Percentiles rank a stretch among this genome's conserved stretches.
Evolutionary conservation across 2,888 invertebrate species (phyloP).

Genomic region (Chelonus formosanus): DNA sequence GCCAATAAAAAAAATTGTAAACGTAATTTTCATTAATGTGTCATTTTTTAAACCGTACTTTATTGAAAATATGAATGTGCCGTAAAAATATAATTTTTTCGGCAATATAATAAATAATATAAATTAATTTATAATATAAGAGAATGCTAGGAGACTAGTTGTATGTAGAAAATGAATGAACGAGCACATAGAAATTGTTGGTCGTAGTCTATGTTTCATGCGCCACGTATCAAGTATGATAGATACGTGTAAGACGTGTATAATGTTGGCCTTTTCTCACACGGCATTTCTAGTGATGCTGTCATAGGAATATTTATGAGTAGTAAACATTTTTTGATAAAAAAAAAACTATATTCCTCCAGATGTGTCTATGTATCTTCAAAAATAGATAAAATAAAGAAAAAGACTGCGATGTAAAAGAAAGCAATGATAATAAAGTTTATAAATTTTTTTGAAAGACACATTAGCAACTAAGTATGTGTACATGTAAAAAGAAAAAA

Average conservation of each 20-base stretch:
- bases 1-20: slow-evolving; percentile 21
- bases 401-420: slow-evolving; percentile 45
- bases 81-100: slow-evolving; percentile 29
- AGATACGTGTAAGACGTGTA: slow-evolving; percentile 40
- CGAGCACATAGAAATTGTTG: slow-evolving; percentile 19
- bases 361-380: slow-evolving; percentile 39
- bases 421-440: slow-evolving; percentile 17
- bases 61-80: slow-evolving; percentile 33
- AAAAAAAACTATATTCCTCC: slow-evolving; percentile 30
- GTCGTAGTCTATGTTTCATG: slow-evolving; percentile 38
- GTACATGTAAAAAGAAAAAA: slow-evolving; percentile 8
- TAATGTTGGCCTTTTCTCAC: slow-evolving; percentile 45
- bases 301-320: slow-evolving; percentile 35
- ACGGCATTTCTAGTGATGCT: slow-evolving; percentile 43
- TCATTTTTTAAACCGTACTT: slow-evolving; percentile 29
- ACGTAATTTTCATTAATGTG: slow-evolving; percentile 27
- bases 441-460: slow-evolving; percentile 21
- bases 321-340: background rate
- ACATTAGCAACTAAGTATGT: slow-evolving; percentile 14
- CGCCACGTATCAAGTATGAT: slow-evolving; percentile 44
- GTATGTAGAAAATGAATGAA: slow-evolving; percentile 18
- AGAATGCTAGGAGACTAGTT: slow-evolving; percentile 37
- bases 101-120: slow-evolving; percentile 11
- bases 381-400: slow-evolving; percentile 17
- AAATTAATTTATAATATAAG: slow-evolving; percentile 5